Base-by-base conservation (phyloP, 2,797 vertebrate genomes). In the Clarias fuscus region DNA sequence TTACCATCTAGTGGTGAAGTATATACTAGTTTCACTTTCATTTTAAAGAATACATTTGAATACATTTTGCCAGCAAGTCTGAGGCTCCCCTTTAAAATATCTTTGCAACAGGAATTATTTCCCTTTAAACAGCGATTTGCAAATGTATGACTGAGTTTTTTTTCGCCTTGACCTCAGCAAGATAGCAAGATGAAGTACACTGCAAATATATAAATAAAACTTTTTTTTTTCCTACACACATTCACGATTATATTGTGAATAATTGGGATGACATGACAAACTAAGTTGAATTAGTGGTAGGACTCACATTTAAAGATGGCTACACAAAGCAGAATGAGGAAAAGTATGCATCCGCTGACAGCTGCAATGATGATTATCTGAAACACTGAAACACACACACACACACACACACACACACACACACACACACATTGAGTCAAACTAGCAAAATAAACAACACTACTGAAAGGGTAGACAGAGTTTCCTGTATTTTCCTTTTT, bases 281-380 rank as follows among this genome's bases (percentile, higher is more conserved):
- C 10, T 59, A 22, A 24, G 11, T 14, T 8, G 18, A 58, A 77
- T 14, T 24, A 40, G 11, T 80, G 22, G 15, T 8, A 24, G 1
- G 33, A 65, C 78, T 81, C 24, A 81, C 78, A 65, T 81, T 81
- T 81, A 20, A 37, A 43, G 37, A 81, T 17, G 61, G 14, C 22
- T 17, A 65, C 61, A 65, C 37, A 61, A 48, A 81, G 61, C 24
- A 65, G 6, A 64, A 64, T 0, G 1, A 81, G 14, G 59, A 81
- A 22, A 65, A 81, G 33, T 37, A 81, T 10, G 40, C 58, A 37
- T 24, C 33, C 10, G 33, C 59, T 80, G 20, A 8, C 27, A 48
- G n/a, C 37, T 27, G 14, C 14, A 4, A 18, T 43, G 30, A 48
- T 7, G 48, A 48, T 48, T 48, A 48, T 48, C 37, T 37, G 37